Evolutionary conservation across 1,140 invertebrate species (phyloP), one percentile per base, ranked within the genome.

Genomic region (Venustaconcha ellipsiformis): DNA sequence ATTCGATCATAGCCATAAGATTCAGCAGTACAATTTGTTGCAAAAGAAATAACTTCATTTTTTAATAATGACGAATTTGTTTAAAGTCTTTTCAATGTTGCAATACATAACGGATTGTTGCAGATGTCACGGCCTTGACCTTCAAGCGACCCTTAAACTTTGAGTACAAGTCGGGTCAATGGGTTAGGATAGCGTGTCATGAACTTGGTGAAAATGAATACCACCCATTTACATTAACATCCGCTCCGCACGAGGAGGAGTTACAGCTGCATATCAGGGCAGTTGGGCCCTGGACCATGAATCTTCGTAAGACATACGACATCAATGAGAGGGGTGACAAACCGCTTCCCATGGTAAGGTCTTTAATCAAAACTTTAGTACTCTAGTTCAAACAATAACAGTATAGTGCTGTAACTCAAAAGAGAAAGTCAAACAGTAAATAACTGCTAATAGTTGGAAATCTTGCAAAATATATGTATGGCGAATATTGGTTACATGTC

Each of bases 181-280:
- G 94, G 94, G 95, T 99, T 4, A 93, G 98, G 0, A 90, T 99
- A 8, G 94, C 96, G 0, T 99, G 97, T 86, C 97, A 96, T 0
- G 94, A 94, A 0, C 97, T 99, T 82, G 93, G 94, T 67, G 94
- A 94, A 55, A 94, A 95, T 76, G 98, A 99, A 88, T 99, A 96
- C 90, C 98, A 99, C 90, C 98, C 97, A 0, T 99, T 99, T 85
- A 99, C 98, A 0, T 89, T 99, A 57, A 99, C 98, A 1, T 99
- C 98, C 15, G 97, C 97, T 2, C 98, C 98, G 0, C 98, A 99
- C 85, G 97, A 99, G 87, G 98, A 99, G 88, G 97, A 95, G 86
- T 91, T 99, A 0, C 97, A 96, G 8, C 97, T 98, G 81, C 98
- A 99, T 88, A 99, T 99, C 78, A 98, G 99, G 71, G 90, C 86